Evolutionary conservation across 2,888 invertebrate species (phyloP), one percentile per base, ranked within the genome.

Genomic region (Miltochrista miniata): DNA sequence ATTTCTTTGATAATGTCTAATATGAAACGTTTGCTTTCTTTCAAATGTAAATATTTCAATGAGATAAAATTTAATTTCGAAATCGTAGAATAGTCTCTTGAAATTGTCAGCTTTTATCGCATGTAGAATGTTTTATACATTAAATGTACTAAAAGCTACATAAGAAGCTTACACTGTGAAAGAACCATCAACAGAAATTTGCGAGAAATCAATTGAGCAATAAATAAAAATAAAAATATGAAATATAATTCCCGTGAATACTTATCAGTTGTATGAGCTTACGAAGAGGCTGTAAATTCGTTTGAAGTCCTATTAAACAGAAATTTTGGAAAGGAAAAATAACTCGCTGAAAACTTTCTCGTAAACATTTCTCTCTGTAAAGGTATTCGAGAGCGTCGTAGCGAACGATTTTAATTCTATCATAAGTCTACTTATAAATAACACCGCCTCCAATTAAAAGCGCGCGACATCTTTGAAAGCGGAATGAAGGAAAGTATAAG

Each of bases 371-470:
- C 79, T 79, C 69, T 72, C 67, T 70, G 72, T 70, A 68, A 76
- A 67, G 73, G 83, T 73, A 88, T 89, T 87, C 71, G 72, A 61
- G 76, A 80, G 83, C 88, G 81, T 72, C 79, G 86, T 81, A 74
- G 85, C 87, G 85, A 74, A 78, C 85, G 81, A 85, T 87, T 88
- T 89, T 89, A 90, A 91, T 90, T 87, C 89, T 83, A 85, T 87
- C 83, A 84, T 83, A 85, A 87, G 86, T 84, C 87, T 87, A 85
- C 87, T 87, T 88, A 85, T 79, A 83, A 85, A 85, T 83, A 87
- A 83, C 84, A 80, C 80, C 78, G 79, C 68, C 76, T 84, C 86
- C 90, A 90, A 90, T 91, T 91, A 90, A 91, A 89, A 86, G 82
- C 77, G 76, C 72, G 84, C 86, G 85, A 87, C 87, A 85, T 85